Conservation (phyloP, 2,888 invertebrate genomes). For the Scaptomyza cyrtandrae region DNA sequence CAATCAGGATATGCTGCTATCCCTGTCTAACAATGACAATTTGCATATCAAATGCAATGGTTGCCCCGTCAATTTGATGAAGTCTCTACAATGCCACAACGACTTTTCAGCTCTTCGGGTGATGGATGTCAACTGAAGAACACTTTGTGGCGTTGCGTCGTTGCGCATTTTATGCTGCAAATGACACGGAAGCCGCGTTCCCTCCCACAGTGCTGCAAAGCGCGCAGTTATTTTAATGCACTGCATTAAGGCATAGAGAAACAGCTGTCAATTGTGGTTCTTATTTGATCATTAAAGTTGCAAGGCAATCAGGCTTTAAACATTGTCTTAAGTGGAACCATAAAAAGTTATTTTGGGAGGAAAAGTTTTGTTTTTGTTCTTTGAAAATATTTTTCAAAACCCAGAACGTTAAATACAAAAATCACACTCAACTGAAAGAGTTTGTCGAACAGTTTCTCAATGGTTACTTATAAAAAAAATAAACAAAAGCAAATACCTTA, state of each 20-base stretch:
- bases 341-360: too few species aligned
- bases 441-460: neutral
- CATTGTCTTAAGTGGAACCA: too few species aligned
- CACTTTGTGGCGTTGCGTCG: slow-evolving; percentile 2
- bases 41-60: slow-evolving; percentile 56
- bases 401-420: too few species aligned
- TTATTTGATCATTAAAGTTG: neutral
- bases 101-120: slow-evolving; percentile 1
- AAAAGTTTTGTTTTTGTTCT: too few species aligned
- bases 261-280: neutral
- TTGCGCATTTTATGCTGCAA: slow-evolving; percentile 5
- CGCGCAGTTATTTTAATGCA: neutral
- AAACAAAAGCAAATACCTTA: neutral
- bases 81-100: slow-evolving; percentile 13
- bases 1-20: slow-evolving; percentile 20
- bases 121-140: slow-evolving; percentile 10
- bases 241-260: neutral
- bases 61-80: slow-evolving; percentile 56
- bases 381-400: too few species aligned
- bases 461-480: too few species aligned
- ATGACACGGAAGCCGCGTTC: neutral
- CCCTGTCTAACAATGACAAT: slow-evolving; percentile 32
- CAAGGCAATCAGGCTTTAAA: too few species aligned
- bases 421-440: too few species aligned
- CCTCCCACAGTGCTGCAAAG: neutral